A percentile compares a stretch with the other conserved stretches of the same genome.
phyloP scores from a whole-genome alignment of 2,797 vertebrate genomes.

The Micrastur ruficollis region DNA sequence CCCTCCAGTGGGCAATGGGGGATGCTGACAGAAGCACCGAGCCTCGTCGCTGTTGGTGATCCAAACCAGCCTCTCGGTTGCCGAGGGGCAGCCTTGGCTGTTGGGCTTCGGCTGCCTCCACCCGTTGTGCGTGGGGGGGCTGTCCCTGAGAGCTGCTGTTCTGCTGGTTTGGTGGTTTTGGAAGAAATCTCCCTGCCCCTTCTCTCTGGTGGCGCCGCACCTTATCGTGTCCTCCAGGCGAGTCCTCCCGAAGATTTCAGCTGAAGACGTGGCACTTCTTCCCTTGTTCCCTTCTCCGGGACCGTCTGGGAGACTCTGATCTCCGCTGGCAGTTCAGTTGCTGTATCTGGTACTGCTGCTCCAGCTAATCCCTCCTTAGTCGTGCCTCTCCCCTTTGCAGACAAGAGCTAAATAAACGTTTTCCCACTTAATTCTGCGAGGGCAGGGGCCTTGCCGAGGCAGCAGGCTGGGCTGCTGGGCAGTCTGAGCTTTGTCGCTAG shows the following conservation, averaged over 20 bases:
- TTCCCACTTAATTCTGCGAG: neutral
- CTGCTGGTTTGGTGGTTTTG: neutral
- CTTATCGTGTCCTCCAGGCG: neutral
- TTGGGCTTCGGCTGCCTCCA: neutral
- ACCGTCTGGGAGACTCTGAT: neutral
- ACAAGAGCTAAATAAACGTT: neutral
- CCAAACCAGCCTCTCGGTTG: neutral
- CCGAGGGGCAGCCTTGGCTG: neutral
- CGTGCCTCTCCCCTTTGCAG: neutral
- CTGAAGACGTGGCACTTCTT: neutral
- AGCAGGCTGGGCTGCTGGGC: neutral
- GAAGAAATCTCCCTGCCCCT: neutral
- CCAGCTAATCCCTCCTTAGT: neutral
- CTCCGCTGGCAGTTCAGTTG: neutral
- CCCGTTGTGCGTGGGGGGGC: neutral
- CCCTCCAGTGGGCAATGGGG: neutral
- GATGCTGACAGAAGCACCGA: neutral
- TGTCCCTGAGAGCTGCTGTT: neutral
- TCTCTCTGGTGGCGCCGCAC: neutral
- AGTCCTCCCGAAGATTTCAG: neutral
- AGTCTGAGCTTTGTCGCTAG: neutral
- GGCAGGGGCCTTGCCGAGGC: neutral
- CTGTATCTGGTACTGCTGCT: neutral
- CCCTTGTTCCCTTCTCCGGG: neutral
- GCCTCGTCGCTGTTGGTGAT: neutral